A percentile compares a stretch with the other conserved stretches of the same genome.
phyloP scores from a whole-genome alignment of 2,113 vertebrate species.

The Tor tambroides region DNA sequence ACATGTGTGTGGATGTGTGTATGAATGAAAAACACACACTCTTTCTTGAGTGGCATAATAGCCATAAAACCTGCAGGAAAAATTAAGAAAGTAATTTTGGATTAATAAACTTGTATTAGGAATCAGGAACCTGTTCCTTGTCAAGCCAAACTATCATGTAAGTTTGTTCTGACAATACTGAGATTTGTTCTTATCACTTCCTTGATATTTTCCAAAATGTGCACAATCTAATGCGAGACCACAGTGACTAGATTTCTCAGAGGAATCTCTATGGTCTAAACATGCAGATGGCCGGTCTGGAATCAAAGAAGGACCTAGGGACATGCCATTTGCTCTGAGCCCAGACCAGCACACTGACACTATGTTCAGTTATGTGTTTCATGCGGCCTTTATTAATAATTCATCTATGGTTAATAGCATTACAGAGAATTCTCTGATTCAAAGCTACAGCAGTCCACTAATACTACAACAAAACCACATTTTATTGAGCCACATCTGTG shows the following conservation, averaged over 20 bases:
- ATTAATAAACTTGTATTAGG: neutral
- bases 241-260: slow-evolving; percentile 7
- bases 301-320: slow-evolving; percentile 43
- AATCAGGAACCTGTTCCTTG: neutral
- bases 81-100: neutral
- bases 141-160: neutral
- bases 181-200: neutral
- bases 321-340: slow-evolving; percentile 46
- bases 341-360: slow-evolving; percentile 30
- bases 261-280: slow-evolving; percentile 17
- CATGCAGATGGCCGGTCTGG: slow-evolving; percentile 39
- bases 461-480: neutral
- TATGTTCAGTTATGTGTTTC: slow-evolving; percentile 23
- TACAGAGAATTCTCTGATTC: neutral
- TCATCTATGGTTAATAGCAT: neutral
- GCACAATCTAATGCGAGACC: slow-evolving; percentile 9
- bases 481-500: neutral
- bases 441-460: neutral
- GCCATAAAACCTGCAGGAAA: neutral
- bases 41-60: neutral
- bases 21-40: neutral
- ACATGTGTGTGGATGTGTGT: slow-evolving; percentile 1
- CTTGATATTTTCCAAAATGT: neutral
- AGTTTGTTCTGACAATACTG: neutral
- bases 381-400: slow-evolving; percentile 28